These are phyloP conservation scores for Drosophila neotestacea DNA, from an alignment of 2,888 invertebrate genomes.

Conservation along the genomic window DNA sequence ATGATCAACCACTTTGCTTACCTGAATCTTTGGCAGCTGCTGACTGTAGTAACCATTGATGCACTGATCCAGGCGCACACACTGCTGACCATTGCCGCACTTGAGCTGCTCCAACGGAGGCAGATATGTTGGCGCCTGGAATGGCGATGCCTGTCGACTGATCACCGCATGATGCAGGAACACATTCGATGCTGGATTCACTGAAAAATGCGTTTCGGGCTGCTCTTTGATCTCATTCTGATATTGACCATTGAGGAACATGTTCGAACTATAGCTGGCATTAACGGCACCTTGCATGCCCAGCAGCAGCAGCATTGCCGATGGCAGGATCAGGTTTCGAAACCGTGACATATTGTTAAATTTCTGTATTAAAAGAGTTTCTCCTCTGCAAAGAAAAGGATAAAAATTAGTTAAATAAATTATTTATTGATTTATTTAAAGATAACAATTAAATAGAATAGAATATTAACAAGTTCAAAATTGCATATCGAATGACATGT, in stretches of 20 bases:
- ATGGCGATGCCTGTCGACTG: constrained; percentile 82
- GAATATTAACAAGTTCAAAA: no score
- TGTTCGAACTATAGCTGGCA: constrained; percentile 76
- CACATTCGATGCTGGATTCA: constrained; percentile 76
- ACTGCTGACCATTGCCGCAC: constrained; percentile 81
- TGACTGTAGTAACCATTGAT: constrained; percentile 76
- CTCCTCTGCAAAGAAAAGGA: not conserved
- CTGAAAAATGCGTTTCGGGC: constrained; percentile 67
- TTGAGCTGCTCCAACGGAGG: constrained; percentile 80
- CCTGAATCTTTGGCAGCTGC: constrained; percentile 80
- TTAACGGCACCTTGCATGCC: constrained; percentile 34
- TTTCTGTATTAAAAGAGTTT: constrained; percentile 14
- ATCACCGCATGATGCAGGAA: constrained; percentile 83
- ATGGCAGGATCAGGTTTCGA: constrained; percentile 59
- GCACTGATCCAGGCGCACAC: constrained; percentile 81
- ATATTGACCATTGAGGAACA: constrained; percentile 84
- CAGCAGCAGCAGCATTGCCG: constrained; percentile 62
- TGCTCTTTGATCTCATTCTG: constrained; percentile 76
- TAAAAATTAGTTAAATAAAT: not conserved
- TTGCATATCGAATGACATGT: no score
- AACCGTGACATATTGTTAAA: constrained; percentile 61
- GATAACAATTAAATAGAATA: no score
- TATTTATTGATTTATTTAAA: no score
- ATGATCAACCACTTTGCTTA: constrained; percentile 31
- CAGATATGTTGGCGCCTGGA: constrained; percentile 82